These are phyloP conservation scores for Dolichomitus sp. DNA, from an alignment of 2,888 invertebrate species.

Conservation along the genomic window DNA sequence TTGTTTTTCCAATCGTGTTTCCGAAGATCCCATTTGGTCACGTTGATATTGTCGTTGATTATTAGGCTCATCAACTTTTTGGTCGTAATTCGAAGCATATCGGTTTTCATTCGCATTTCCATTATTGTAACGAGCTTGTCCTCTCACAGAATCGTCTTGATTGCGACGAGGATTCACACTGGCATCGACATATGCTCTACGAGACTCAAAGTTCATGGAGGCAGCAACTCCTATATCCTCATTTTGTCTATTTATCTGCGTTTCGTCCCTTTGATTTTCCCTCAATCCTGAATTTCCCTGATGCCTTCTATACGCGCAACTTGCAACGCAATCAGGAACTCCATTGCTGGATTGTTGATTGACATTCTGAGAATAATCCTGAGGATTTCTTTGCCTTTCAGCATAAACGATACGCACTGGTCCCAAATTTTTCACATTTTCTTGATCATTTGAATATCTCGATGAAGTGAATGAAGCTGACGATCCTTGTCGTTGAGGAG, in stretches of 20 bases:
- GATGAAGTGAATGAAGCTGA: slow-evolving; percentile 19
- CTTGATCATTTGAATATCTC: slow-evolving; percentile 33
- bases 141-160: slow-evolving; percentile 10
- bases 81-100: slow-evolving; percentile 40
- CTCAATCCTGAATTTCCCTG: neutral
- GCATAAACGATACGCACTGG: slow-evolving; percentile 53
- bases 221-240: slow-evolving; percentile 39
- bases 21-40: neutral
- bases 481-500: slow-evolving; percentile 6
- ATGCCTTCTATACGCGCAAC: slow-evolving; percentile 33
- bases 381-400: slow-evolving; percentile 41
- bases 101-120: slow-evolving; percentile 40
- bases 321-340: slow-evolving; percentile 21
- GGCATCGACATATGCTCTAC: slow-evolving; percentile 39
- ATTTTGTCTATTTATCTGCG: neutral
- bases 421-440: slow-evolving; percentile 21
- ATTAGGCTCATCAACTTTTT: slow-evolving; percentile 33
- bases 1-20: slow-evolving; percentile 67
- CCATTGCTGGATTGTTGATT: neutral
- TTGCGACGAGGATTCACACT: slow-evolving; percentile 5
- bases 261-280: slow-evolving; percentile 6
- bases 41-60: slow-evolving; percentile 15
- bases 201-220: slow-evolving; percentile 46
- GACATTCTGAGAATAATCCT: slow-evolving; percentile 12
- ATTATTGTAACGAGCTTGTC: neutral